Percentiles rank a stretch among this genome's conserved stretches.
These are phyloP conservation scores for Chloroceryle aenea DNA, from an alignment of 2,113 vertebrate genomes.

Conservation along the genomic window DNA sequence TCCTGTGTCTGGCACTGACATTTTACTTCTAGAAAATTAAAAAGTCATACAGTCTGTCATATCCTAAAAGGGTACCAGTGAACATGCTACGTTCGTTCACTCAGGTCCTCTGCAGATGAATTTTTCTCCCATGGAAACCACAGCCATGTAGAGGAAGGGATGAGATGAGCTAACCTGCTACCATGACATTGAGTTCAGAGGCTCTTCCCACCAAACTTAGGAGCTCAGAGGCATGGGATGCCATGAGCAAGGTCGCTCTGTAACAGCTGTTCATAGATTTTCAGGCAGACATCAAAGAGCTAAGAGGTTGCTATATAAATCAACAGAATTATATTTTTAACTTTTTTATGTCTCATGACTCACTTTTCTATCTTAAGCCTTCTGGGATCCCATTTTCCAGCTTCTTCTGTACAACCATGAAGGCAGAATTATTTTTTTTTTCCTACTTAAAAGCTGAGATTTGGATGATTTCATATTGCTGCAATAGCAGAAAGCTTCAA, in stretches of 20 bases:
- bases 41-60: background rate
- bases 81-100: background rate
- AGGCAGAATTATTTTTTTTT: background rate
- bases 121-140: background rate
- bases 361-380: slow-evolving; percentile 43
- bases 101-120: background rate
- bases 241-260: slow-evolving; percentile 22
- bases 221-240: background rate
- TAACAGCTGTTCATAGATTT: slow-evolving; percentile 44
- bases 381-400: slow-evolving; percentile 48
- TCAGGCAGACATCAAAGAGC: slow-evolving; percentile 50
- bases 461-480: background rate
- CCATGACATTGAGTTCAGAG: background rate
- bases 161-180: background rate
- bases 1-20: background rate
- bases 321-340: slow-evolving; percentile 55
- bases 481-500: background rate
- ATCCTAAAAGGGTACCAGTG: background rate
- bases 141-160: background rate
- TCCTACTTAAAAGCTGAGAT: slow-evolving; percentile 4
- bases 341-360: slow-evolving; percentile 58
- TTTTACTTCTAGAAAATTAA: background rate
- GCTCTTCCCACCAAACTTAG: background rate
- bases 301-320: slow-evolving; percentile 53
- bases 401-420: slow-evolving; percentile 13